A percentile compares a stretch with the other conserved stretches of the same genome.
These are phyloP conservation scores for Sisyra terminalis DNA, from an alignment of 2,888 invertebrate species.

Conservation along the genomic window DNA sequence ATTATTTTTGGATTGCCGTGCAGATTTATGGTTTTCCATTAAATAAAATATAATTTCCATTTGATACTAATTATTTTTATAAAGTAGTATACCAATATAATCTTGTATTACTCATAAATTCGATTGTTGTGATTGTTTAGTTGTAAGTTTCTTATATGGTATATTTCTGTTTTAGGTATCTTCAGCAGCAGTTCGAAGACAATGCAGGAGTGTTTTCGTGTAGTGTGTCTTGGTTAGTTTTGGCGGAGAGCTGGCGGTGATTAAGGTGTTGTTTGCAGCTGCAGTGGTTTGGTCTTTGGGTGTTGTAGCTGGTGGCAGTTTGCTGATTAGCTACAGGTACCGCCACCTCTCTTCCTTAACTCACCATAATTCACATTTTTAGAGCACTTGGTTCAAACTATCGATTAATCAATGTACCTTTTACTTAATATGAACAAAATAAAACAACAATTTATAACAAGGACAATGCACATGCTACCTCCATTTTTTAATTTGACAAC, in stretches of 20 bases:
- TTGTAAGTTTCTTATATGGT: background rate
- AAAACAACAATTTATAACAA: too few relatives aligned
- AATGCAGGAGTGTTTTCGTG: constrained; percentile 2
- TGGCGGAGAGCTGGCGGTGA: constrained; percentile 5
- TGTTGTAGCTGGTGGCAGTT: constrained; percentile 2
- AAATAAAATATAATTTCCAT: too few relatives aligned
- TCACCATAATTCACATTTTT: constrained; percentile 1
- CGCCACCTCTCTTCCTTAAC: constrained; percentile 7
- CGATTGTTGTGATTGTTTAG: background rate
- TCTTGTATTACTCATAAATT: too few relatives aligned
- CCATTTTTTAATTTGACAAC: too few relatives aligned
- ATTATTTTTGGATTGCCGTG: too few relatives aligned
- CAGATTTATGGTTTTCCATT: too few relatives aligned
- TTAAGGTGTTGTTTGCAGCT: background rate
- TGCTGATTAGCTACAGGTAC: constrained; percentile 6
- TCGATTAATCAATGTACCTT: background rate
- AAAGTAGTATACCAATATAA: too few relatives aligned
- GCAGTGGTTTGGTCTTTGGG: constrained; percentile 2
- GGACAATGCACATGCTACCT: too few relatives aligned
- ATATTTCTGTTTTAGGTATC: background rate
- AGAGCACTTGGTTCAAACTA: constrained; percentile 4
- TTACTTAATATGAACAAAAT: too few relatives aligned
- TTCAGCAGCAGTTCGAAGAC: background rate
- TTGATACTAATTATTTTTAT: too few relatives aligned
- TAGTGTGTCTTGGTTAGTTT: constrained; percentile 5